Conservation (phyloP, 2,888 invertebrate genomes). For the Eutolmus rufibarbis region DNA sequence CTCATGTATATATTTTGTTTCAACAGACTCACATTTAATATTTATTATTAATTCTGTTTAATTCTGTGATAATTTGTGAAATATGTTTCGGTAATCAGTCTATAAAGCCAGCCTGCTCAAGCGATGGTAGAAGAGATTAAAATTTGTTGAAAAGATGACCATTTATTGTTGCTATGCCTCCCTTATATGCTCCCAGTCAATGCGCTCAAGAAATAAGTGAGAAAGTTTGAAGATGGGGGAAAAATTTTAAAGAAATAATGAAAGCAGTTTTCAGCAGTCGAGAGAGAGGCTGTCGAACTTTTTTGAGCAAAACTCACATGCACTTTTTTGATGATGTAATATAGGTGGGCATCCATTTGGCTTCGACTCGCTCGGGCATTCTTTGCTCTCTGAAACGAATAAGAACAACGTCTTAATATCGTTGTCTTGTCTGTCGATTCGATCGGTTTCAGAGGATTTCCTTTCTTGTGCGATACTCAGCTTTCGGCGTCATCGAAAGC, state of each 20-base stretch:
- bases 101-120: neutral
- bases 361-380: neutral
- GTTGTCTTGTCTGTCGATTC: neutral
- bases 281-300: constrained; percentile 29
- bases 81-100: neutral
- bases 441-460: neutral
- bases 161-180: neutral
- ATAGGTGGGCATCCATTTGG: neutral
- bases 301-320: neutral
- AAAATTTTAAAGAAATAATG: neutral
- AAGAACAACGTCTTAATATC: neutral
- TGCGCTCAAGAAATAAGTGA: neutral
- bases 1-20: neutral
- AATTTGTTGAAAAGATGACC: neutral
- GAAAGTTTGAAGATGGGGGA: neutral
- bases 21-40: neutral
- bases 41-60: neutral
- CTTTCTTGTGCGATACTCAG: neutral
- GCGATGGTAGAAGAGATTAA: neutral
- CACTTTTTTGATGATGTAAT: constrained; percentile 24
- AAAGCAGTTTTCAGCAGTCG: neutral
- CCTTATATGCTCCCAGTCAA: neutral
- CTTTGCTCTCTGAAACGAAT: neutral
- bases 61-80: constrained; percentile 12
- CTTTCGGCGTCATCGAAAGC: neutral